A percentile compares a stretch with the other conserved stretches of the same genome.
Conservation (phyloP, 2,888 invertebrate species). For the Lathronympha strigana region DNA sequence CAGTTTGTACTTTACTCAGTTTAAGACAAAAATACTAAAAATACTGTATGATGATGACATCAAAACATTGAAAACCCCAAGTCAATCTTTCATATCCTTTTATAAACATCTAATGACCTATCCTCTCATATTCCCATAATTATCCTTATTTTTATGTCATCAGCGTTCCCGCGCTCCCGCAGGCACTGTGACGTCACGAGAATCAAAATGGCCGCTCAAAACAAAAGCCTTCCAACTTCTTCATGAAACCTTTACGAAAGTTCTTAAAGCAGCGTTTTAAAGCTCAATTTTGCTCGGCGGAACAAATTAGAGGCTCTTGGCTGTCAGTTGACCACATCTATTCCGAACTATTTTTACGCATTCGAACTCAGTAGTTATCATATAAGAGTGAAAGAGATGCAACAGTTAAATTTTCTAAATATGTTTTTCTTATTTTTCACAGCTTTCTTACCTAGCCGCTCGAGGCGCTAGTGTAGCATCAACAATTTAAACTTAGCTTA, state of each 20-base stretch:
- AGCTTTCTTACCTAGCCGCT: slow-evolving; percentile 60
- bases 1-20: background rate
- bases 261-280: background rate
- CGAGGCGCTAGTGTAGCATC: slow-evolving; percentile 29
- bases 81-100: slow-evolving; percentile 16
- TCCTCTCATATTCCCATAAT: slow-evolving; percentile 39
- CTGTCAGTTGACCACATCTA: background rate
- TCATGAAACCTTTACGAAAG: background rate
- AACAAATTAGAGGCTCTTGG: background rate
- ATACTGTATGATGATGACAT: too few relatives aligned
- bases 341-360: slow-evolving; percentile 14
- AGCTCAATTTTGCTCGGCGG: slow-evolving; percentile 1
- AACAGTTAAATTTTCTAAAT: background rate
- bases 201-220: slow-evolving; percentile 77
- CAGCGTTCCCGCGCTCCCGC: slow-evolving; percentile 53
- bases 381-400: slow-evolving; percentile 5
- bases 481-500: background rate
- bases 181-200: slow-evolving; percentile 48
- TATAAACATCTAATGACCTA: slow-evolving; percentile 38
- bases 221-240: slow-evolving; percentile 49
- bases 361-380: background rate
- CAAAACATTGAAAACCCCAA: slow-evolving; percentile 1
- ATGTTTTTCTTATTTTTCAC: slow-evolving; percentile 9
- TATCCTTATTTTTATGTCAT: slow-evolving; percentile 40
- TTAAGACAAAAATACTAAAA: too few relatives aligned